Conservation (phyloP, 2,113 vertebrate species). For the Megaceryle maxima region DNA sequence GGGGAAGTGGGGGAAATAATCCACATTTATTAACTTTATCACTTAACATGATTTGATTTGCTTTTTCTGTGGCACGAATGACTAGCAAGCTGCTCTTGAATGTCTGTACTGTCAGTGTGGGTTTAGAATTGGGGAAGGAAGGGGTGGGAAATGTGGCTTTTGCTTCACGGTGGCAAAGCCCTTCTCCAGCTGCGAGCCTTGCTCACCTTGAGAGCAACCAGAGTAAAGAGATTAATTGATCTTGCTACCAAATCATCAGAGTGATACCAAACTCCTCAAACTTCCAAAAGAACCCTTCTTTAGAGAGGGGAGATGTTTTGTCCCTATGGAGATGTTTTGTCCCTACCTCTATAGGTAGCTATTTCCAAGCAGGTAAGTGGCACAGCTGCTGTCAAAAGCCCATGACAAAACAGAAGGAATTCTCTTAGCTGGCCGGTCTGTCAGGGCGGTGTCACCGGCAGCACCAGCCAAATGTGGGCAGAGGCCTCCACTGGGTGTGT, state of each 20-base stretch:
- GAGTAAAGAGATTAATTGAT: background rate
- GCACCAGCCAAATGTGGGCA: no score
- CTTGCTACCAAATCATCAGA: background rate
- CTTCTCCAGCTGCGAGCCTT: background rate
- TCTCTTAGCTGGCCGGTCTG: background rate
- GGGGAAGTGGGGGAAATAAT: background rate
- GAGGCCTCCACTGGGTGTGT: background rate
- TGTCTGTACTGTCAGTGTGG: background rate
- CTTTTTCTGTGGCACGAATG: background rate
- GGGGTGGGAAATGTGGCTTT: background rate
- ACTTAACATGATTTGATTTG: background rate
- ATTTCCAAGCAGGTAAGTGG: background rate
- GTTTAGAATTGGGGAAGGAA: background rate
- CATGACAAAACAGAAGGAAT: background rate
- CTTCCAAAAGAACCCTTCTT: background rate
- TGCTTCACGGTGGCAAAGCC: background rate
- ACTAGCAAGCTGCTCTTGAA: background rate
- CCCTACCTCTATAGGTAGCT: background rate
- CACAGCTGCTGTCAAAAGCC: background rate
- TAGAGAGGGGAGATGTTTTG: background rate
- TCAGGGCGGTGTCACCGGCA: no score
- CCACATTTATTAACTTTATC: background rate
- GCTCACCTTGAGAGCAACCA: background rate
- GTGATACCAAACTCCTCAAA: background rate
- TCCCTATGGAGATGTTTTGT: background rate